phyloP scores from a whole-genome alignment of 2,888 invertebrate genomes.

The Celastrina argiolus region DNA sequence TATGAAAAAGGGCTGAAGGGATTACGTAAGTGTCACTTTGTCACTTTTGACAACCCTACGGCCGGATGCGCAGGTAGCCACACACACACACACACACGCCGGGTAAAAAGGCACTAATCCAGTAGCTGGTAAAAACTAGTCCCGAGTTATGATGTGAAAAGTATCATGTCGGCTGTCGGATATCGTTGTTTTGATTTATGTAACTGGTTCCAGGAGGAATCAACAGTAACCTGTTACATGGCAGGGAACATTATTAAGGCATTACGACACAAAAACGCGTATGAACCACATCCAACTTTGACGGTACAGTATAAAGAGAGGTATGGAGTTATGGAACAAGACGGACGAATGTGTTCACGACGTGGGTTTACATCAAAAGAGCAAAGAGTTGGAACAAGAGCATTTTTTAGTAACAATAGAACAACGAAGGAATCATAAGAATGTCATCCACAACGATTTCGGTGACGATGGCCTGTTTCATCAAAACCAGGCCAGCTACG shows the following conservation, averaged over 20 bases:
- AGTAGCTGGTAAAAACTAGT: conserved; percentile 34
- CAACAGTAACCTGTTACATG: not conserved
- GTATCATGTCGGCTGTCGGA: conserved; percentile 19
- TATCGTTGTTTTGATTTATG: conserved; percentile 6
- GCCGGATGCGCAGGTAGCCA: conserved; percentile 62
- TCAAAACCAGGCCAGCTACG: no score
- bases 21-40: conserved; percentile 20
- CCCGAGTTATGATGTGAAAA: conserved; percentile 24
- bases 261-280: not conserved
- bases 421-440: no score
- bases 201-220: not conserved
- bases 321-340: no score
- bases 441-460: no score
- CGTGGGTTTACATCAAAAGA: no score
- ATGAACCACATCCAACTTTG: not conserved
- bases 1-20: conserved; percentile 9
- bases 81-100: conserved; percentile 53
- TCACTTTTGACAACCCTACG: conserved; percentile 22
- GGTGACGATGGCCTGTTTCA: no score
- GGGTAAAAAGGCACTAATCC: conserved; percentile 42
- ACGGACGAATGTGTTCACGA: no score
- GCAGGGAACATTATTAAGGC: not conserved
- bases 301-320: no score
- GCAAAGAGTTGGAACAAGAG: no score
- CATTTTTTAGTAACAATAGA: no score